Conservation (phyloP, 2,797 vertebrate genomes). For the Percopsis omiscomaycus region DNA sequence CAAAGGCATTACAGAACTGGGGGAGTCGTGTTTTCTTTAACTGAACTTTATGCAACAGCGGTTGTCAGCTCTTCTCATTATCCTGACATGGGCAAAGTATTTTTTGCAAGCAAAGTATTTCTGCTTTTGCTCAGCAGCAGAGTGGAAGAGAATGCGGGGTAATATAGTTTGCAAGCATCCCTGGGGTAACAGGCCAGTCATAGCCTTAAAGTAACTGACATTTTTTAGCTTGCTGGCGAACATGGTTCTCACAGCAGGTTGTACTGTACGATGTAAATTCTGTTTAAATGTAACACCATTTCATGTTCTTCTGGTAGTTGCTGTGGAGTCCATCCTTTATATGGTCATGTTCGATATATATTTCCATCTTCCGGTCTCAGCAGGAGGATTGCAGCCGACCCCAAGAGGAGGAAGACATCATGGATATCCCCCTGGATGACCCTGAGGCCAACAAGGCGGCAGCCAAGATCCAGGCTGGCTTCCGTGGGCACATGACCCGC, state of each 20-base stretch:
- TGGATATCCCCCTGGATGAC: slow-evolving; percentile 97
- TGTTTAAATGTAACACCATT: background rate
- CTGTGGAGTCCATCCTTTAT: slow-evolving; percentile 7
- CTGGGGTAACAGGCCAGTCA: slow-evolving; percentile 28
- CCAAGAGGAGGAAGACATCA: slow-evolving; percentile 92
- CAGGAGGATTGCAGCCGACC: slow-evolving; percentile 90
- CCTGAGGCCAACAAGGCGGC: slow-evolving; percentile 95
- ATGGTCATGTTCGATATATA: too few relatives aligned
- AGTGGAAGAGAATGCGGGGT: slow-evolving; percentile 5
- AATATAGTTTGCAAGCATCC: slow-evolving; percentile 37
- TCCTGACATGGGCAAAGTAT: too few relatives aligned
- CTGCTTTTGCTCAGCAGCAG: slow-evolving; percentile 6
- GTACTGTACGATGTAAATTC: too few relatives aligned
- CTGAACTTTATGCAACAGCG: too few relatives aligned
- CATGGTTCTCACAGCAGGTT: too few relatives aligned
- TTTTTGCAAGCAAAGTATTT: background rate
- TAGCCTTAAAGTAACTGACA: slow-evolving; percentile 8
- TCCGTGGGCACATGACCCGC: slow-evolving; percentile 97
- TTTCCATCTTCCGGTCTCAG: slow-evolving; percentile 8
- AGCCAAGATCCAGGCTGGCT: slow-evolving; percentile 98
- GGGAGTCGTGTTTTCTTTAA: slow-evolving; percentile 20
- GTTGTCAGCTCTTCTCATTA: too few relatives aligned
- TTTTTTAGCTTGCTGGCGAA: too few relatives aligned
- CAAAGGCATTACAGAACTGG: slow-evolving; percentile 11
- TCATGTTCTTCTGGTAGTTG: background rate